Conservation (phyloP, 1,140 invertebrate species). For the Tetramorium simillimum region DNA sequence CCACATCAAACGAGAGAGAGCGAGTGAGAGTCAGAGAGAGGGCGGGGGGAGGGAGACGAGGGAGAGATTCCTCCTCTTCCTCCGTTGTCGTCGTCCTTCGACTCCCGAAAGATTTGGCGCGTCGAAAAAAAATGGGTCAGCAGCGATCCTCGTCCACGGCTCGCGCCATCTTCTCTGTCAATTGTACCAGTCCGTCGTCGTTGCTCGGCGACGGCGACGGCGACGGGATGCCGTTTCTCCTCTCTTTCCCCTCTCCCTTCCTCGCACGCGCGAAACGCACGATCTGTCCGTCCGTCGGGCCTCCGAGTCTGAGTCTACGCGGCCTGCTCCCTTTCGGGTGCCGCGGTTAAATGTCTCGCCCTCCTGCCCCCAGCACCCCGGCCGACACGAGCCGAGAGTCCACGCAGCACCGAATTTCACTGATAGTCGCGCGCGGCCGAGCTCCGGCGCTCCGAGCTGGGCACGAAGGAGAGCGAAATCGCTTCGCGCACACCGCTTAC, state of each 20-base stretch:
- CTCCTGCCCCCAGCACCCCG: not conserved
- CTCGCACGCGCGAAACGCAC: conserved; percentile 1
- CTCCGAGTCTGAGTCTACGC: not conserved
- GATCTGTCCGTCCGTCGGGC: conserved; percentile 29
- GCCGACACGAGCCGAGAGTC: not conserved
- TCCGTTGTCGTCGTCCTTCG: conserved; percentile 33
- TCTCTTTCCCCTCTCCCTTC: conserved; percentile 10
- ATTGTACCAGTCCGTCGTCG: conserved; percentile 70
- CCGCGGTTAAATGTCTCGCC: not conserved
- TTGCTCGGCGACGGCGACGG: conserved; percentile 53
- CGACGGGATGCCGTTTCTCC: conserved; percentile 54
- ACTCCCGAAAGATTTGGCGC: conserved; percentile 45
- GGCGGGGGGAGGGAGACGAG: conserved; percentile 50
- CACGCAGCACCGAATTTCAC: not conserved
- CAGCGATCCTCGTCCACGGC: conserved; percentile 78
- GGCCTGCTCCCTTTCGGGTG: not conserved
- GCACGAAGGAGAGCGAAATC: no score
- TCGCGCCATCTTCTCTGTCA: conserved; percentile 81
- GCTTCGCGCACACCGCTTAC: no score
- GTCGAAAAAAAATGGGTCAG: conserved; percentile 79
- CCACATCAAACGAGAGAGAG: conserved; percentile 53
- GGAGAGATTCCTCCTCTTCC: conserved; percentile 37
- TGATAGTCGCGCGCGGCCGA: not conserved
- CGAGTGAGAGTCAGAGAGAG: conserved; percentile 59
- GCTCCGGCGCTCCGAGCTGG: no score